Evolutionary conservation across 2,797 vertebrate species (phyloP).

Genomic region (Peromyscus attwateri): DNA sequence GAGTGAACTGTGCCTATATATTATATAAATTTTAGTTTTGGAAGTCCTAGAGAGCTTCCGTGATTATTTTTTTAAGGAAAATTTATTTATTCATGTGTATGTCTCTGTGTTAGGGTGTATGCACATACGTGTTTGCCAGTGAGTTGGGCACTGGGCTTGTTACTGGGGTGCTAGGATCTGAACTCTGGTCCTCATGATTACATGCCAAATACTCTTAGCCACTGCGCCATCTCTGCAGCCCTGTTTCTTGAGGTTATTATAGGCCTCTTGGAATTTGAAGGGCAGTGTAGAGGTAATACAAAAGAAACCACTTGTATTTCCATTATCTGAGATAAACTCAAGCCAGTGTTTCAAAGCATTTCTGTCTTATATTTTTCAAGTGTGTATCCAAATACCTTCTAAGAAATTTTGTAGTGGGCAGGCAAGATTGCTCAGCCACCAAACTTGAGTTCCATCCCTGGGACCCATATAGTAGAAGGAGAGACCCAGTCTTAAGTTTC

Average conservation of each 20-base stretch:
- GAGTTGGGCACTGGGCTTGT: not conserved
- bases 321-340: not conserved
- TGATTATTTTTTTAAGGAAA: not conserved
- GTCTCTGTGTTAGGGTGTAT: not conserved
- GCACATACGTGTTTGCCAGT: not conserved
- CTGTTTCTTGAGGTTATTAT: not conserved
- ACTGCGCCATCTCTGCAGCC: not conserved
- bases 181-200: not conserved
- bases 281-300: not conserved
- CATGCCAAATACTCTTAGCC: not conserved
- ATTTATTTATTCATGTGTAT: not conserved
- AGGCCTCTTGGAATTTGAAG: conserved; percentile 36
- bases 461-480: not conserved
- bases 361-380: not conserved
- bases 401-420: conserved; percentile 13
- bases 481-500: not conserved
- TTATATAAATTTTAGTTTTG: not conserved
- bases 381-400: not conserved
- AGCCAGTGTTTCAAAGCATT: conserved; percentile 24
- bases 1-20: not conserved
- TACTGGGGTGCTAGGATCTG: not conserved
- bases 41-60: not conserved
- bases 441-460: not conserved
- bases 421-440: not conserved
- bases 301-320: not conserved